phyloP scores from a whole-genome alignment of 2,113 vertebrate genomes.

The Noturus placidus region DNA sequence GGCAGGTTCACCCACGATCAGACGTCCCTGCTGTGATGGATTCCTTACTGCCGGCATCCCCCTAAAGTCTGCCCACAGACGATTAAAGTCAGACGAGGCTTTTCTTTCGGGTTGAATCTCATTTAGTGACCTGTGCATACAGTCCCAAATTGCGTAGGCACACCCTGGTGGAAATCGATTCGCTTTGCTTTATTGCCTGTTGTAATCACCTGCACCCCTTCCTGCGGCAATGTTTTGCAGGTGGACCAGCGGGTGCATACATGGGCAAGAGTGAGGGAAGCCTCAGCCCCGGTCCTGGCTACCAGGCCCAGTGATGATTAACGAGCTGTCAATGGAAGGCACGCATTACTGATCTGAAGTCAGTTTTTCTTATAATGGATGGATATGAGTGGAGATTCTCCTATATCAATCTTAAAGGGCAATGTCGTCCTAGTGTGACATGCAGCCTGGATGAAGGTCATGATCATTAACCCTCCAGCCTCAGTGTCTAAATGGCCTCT shows the following conservation, averaged over 20 bases:
- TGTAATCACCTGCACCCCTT: conserved; percentile 36
- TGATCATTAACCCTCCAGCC: conserved; percentile 32
- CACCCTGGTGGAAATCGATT: conserved; percentile 48
- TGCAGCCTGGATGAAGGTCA: conserved; percentile 31
- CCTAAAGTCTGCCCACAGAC: conserved; percentile 46
- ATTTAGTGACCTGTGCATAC: conserved; percentile 42
- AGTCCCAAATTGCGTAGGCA: conserved; percentile 35
- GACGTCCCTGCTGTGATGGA: conserved; percentile 51
- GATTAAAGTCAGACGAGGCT: conserved; percentile 44
- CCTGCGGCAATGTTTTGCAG: conserved; percentile 40
- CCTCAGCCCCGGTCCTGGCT: conserved; percentile 58
- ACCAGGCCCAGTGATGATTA: not conserved
- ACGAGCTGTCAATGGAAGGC: conserved; percentile 65
- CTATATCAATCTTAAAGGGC: conserved; percentile 32
- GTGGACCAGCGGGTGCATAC: conserved; percentile 44
- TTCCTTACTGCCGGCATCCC: conserved; percentile 47
- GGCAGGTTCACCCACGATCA: conserved; percentile 55
- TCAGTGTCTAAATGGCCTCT: conserved; percentile 26
- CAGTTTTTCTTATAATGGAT: conserved; percentile 38
- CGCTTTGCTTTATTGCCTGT: conserved; percentile 50
- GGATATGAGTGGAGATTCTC: not conserved
- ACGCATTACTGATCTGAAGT: conserved; percentile 55
- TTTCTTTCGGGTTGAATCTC: conserved; percentile 45
- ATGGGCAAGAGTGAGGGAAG: conserved; percentile 58
- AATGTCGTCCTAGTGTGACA: not conserved